Percentiles rank a stretch among this genome's conserved stretches.
Evolutionary conservation across 1,140 invertebrate species (phyloP).

Genomic region (Spodoptera frugiperda): DNA sequence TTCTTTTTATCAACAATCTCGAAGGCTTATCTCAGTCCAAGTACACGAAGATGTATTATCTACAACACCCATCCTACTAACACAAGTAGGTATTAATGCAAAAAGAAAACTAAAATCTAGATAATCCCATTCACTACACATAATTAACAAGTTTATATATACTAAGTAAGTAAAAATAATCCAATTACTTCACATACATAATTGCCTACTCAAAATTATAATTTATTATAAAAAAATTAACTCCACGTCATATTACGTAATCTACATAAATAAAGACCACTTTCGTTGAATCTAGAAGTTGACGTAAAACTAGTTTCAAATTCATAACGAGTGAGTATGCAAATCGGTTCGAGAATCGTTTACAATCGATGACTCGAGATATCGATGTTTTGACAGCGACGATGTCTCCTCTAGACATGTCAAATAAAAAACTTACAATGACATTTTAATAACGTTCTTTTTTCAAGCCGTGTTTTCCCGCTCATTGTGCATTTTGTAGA

Average conservation of each 20-base stretch:
- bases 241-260: slow-evolving; percentile 32
- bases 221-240: slow-evolving; percentile 34
- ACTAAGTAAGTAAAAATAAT: slow-evolving; percentile 12
- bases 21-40: background rate
- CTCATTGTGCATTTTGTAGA: too few relatives aligned
- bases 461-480: too few relatives aligned
- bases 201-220: slow-evolving; percentile 14
- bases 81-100: background rate
- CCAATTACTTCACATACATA: slow-evolving; percentile 37
- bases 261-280: slow-evolving; percentile 28
- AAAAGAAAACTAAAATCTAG: slow-evolving; percentile 22
- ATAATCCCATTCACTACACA: slow-evolving; percentile 37
- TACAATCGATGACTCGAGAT: slow-evolving; percentile 6
- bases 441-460: too few relatives aligned
- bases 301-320: slow-evolving; percentile 28
- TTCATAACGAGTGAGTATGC: slow-evolving; percentile 27
- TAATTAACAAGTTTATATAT: slow-evolving; percentile 36
- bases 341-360: slow-evolving; percentile 12
- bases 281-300: slow-evolving; percentile 21
- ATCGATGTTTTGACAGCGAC: slow-evolving; percentile 8
- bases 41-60: too few relatives aligned
- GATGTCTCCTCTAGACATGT: background rate
- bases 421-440: background rate
- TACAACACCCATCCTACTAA: background rate
- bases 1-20: background rate